Evolutionary conservation across 92 coral and sea anemone genomes (phyloP).

Genomic region (Zoanthus sociatus): DNA sequence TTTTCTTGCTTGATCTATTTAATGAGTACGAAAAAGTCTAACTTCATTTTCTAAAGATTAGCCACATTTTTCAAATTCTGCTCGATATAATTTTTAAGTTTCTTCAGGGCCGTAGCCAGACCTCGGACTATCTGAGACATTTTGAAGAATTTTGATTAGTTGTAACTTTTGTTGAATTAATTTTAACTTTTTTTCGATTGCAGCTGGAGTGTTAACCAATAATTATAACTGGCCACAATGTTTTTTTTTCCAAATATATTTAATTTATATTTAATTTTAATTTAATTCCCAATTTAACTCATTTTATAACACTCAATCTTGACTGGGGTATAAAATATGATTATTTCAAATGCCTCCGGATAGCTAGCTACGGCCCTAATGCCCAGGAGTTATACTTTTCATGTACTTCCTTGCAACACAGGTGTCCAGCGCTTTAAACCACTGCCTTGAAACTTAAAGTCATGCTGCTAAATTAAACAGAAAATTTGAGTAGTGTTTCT

Average conservation of each 20-base stretch:
- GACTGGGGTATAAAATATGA: background rate
- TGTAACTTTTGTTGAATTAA: background rate
- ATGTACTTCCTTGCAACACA: background rate
- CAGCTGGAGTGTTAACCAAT: background rate
- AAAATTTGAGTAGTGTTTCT: too few species aligned
- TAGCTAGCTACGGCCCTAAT: constrained; percentile 28
- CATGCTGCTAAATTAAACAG: background rate
- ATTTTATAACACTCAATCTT: too few species aligned
- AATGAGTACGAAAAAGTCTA: too few species aligned
- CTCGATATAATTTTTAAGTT: background rate
- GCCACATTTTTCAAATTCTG: too few species aligned
- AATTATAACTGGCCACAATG: too few species aligned
- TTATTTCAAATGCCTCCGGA: background rate
- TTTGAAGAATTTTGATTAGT: background rate
- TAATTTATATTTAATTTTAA: too few species aligned
- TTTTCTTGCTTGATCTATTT: background rate
- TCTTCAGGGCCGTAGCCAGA: constrained; percentile 14
- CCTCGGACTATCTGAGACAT: constrained; percentile 2
- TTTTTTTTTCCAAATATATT: too few species aligned
- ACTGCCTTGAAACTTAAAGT: background rate
- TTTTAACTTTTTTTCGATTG: background rate
- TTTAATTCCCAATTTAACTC: too few species aligned
- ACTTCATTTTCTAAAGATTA: too few species aligned
- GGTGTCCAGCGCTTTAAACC: background rate
- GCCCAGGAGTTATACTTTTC: constrained; percentile 24